These are phyloP conservation scores for Thymelicus acteon DNA, from an alignment of 2,888 invertebrate genomes.

Conservation along the genomic window DNA sequence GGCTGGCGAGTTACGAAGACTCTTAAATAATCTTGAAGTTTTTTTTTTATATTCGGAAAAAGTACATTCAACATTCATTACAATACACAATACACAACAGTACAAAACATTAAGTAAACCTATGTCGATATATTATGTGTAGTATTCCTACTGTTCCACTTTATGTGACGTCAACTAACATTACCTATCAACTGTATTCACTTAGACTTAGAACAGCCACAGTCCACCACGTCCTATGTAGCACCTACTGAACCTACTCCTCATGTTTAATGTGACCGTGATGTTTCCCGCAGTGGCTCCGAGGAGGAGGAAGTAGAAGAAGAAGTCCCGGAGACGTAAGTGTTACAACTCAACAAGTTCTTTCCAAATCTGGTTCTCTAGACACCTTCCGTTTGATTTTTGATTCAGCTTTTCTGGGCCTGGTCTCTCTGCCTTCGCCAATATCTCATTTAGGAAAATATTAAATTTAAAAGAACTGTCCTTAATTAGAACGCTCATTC, in stretches of 20 bases:
- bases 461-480: conserved; percentile 29
- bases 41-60: not conserved
- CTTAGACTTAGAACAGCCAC: conserved; percentile 15
- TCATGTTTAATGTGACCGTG: conserved; percentile 18
- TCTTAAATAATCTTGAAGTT: not conserved
- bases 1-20: not conserved
- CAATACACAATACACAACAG: conserved; percentile 3
- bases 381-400: conserved; percentile 69
- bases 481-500: conserved; percentile 28
- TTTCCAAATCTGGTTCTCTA: conserved; percentile 57
- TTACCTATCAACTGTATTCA: conserved; percentile 1
- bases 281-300: conserved; percentile 78
- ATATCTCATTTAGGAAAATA: conserved; percentile 49
- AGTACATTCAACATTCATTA: not conserved
- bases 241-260: not conserved
- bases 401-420: conserved; percentile 74
- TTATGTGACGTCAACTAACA: conserved; percentile 29
- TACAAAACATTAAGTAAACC: not conserved
- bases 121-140: conserved; percentile 9
- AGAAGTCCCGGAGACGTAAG: conserved; percentile 92
- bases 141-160: conserved; percentile 20
- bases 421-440: conserved; percentile 75
- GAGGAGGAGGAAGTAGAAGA: conserved; percentile 92
- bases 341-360: conserved; percentile 56
- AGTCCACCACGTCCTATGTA: not conserved